A percentile compares a stretch with the other conserved stretches of the same genome.
Conservation (phyloP, 2,797 vertebrate species). For the Eulemur rubriventer region DNA sequence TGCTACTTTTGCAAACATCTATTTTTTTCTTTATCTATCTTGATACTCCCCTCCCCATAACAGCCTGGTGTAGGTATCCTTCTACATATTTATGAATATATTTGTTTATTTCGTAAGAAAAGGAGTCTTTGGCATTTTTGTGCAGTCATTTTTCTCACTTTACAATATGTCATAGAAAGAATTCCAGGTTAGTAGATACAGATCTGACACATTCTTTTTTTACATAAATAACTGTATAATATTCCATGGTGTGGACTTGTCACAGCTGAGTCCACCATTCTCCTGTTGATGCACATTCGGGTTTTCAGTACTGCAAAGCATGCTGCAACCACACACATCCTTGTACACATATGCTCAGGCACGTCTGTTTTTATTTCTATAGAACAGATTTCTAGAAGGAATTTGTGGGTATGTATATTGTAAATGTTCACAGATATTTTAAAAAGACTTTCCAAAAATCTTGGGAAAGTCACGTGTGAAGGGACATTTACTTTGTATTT, state of each 20-base stretch:
- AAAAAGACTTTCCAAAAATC: background rate
- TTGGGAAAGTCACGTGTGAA: background rate
- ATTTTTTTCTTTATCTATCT: background rate
- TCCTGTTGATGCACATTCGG: background rate
- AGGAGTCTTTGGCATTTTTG: background rate
- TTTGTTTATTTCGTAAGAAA: slow-evolving; percentile 2
- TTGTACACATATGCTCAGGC: background rate
- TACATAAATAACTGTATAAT: background rate
- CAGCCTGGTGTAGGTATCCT: background rate
- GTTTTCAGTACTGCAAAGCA: background rate
- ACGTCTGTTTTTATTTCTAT: background rate
- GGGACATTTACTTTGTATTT: background rate
- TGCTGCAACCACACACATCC: background rate
- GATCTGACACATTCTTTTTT: background rate
- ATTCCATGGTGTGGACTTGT: background rate
- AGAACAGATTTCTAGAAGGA: background rate
- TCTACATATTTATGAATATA: background rate
- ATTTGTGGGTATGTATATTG: background rate
- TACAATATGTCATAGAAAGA: background rate
- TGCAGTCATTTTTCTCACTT: background rate
- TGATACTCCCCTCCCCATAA: background rate
- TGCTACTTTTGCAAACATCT: background rate
- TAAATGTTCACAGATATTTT: background rate
- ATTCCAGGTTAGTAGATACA: background rate
- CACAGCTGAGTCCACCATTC: background rate